Percentiles rank a stretch among this genome's conserved stretches.
phyloP scores from a whole-genome alignment of 2,888 invertebrate genomes.

The Lasioglossum morio region DNA sequence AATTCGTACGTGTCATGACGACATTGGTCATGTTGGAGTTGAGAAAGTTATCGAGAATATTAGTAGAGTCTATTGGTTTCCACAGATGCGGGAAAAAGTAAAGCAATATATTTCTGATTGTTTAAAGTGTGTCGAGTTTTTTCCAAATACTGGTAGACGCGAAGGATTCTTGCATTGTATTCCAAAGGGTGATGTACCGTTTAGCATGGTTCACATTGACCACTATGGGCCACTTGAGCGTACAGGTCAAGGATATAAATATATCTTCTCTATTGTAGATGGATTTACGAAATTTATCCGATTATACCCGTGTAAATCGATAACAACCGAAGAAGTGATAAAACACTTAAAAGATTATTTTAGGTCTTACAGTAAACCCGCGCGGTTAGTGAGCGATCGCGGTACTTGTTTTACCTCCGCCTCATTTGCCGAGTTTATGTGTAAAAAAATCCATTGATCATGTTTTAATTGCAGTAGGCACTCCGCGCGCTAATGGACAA shows the following conservation, averaged over 20 bases:
- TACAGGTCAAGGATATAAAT: no score
- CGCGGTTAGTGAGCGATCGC: background rate
- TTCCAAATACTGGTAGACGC: background rate
- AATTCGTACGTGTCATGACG: conserved; percentile 5
- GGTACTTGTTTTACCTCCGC: background rate
- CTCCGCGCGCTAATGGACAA: background rate
- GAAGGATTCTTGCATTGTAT: background rate
- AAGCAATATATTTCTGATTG: background rate
- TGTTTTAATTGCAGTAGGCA: background rate
- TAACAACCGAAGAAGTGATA: no score
- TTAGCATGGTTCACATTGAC: no score
- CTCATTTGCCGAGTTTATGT: background rate
- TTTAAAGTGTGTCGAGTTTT: background rate
- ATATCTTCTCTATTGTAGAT: no score
- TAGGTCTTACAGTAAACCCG: background rate
- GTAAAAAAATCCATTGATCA: background rate
- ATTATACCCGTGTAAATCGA: no score
- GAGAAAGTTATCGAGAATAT: no score
- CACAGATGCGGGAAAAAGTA: no score
- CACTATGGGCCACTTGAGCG: no score
- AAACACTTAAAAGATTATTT: no score
- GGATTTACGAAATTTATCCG: no score
- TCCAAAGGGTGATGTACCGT: background rate
- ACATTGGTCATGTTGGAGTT: background rate
- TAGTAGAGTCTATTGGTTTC: no score